Evolutionary conservation across 2,113 vertebrate species (phyloP).

Genomic region (Onychostoma macrolepis): DNA sequence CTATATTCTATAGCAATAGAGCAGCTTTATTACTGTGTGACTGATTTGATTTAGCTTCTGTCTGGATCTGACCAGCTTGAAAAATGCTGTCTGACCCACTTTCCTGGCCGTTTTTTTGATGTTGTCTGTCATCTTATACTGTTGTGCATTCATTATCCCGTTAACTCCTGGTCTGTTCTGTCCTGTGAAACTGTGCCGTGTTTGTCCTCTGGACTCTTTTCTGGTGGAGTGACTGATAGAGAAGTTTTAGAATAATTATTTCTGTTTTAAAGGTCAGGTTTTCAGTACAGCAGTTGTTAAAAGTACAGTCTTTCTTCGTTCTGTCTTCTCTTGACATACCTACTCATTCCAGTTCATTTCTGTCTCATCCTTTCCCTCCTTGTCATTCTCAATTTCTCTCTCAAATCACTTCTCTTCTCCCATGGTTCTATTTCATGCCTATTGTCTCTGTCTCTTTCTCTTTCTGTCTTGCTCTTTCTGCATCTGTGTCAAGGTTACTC

Average conservation of each 20-base stretch:
- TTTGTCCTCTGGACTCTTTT: background rate
- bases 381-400: conserved; percentile 43
- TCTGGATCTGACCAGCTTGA: background rate
- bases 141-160: background rate
- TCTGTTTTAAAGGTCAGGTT: background rate
- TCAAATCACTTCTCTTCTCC: conserved; percentile 19
- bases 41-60: background rate
- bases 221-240: background rate
- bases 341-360: background rate
- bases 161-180: background rate
- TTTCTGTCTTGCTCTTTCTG: background rate
- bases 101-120: background rate
- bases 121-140: background rate
- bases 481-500: conserved; percentile 62
- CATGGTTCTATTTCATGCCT: conserved; percentile 13
- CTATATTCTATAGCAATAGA: background rate
- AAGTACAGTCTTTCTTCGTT: background rate
- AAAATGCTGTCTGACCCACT: background rate
- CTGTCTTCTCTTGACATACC: background rate
- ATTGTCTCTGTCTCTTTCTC: conserved; percentile 1
- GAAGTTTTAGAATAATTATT: background rate
- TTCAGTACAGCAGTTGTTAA: background rate
- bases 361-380: conserved; percentile 39
- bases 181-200: background rate
- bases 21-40: background rate